These are phyloP conservation scores for Pionites leucogaster DNA, from an alignment of 2,113 vertebrate species.

Conservation along the genomic window DNA sequence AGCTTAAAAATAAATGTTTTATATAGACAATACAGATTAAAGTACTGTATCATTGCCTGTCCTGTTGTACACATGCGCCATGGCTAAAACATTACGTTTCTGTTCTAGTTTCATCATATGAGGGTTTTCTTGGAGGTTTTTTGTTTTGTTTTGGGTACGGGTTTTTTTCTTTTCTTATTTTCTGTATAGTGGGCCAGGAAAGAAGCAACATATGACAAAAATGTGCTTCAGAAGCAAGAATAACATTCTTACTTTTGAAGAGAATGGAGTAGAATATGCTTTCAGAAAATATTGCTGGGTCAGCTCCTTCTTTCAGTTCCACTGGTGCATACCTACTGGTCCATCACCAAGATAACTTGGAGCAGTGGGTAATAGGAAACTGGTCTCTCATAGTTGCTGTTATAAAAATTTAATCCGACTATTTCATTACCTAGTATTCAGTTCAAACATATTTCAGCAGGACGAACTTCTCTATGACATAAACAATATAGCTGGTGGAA, in stretches of 20 bases:
- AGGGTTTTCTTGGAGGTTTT: not conserved
- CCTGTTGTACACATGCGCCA: not conserved
- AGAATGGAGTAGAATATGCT: not conserved
- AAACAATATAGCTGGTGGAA: not conserved
- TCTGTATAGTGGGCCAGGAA: not conserved
- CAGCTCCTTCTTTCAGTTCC: not conserved
- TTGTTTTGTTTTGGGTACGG: not conserved
- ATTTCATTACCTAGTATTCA: not conserved
- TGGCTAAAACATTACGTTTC: conserved; percentile 7
- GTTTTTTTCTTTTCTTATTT: not conserved
- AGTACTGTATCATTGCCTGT: conserved; percentile 54
- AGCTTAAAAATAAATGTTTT: conserved; percentile 80
- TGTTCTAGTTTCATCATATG: not conserved
- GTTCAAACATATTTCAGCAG: not conserved
- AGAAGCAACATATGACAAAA: not conserved
- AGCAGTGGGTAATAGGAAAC: not conserved
- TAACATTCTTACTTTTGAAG: not conserved
- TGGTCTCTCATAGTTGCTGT: not conserved
- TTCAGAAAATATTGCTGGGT: not conserved
- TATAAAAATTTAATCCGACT: not conserved
- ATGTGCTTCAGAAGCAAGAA: not conserved
- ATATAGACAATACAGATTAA: conserved; percentile 75
- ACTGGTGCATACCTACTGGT: not conserved
- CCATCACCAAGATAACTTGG: not conserved
- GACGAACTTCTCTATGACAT: not conserved